phyloP scores from a whole-genome alignment of 2,888 invertebrate genomes.

The Perizoma flavofasciatum region DNA sequence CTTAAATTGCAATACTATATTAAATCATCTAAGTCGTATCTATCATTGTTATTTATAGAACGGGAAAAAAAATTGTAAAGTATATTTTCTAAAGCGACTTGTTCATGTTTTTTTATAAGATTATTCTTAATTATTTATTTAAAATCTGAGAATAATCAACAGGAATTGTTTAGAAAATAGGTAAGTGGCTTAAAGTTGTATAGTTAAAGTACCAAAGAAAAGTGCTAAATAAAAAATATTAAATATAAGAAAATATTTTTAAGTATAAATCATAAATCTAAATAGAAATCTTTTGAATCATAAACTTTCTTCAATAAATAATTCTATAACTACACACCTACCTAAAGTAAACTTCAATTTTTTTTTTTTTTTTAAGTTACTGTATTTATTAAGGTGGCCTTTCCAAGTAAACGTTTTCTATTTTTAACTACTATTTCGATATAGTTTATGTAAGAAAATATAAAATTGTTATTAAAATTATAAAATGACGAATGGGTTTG shows the following conservation, averaged over 20 bases:
- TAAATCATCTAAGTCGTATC: not conserved
- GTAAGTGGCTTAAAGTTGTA: too few relatives aligned
- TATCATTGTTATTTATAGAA: not conserved
- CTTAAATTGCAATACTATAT: slow-evolving; percentile 27
- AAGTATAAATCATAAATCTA: slow-evolving; percentile 23
- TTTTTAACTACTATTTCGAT: slow-evolving; percentile 68
- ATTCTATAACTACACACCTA: too few relatives aligned
- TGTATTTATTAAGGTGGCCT: slow-evolving; percentile 70
- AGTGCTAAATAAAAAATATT: slow-evolving; percentile 36
- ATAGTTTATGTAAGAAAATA: slow-evolving; percentile 75
- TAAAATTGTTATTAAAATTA: slow-evolving; percentile 54
- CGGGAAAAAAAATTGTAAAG: not conserved
- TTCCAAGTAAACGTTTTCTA: slow-evolving; percentile 79
- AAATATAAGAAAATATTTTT: slow-evolving; percentile 38
- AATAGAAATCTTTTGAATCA: slow-evolving; percentile 5
- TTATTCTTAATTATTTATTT: too few relatives aligned
- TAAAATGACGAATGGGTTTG: slow-evolving; percentile 11
- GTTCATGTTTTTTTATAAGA: too few relatives aligned
- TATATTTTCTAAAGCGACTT: too few relatives aligned
- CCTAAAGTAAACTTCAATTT: slow-evolving; percentile 10
- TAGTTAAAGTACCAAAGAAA: slow-evolving; percentile 15
- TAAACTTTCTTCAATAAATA: too few relatives aligned
- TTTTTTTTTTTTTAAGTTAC: slow-evolving; percentile 45
- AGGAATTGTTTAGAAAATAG: too few relatives aligned
- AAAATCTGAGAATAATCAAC: too few relatives aligned